These are phyloP conservation scores for Mesocentrotus franciscanus DNA, from an alignment of 53 echinoderm and acorn worm genomes.

Conservation along the genomic window DNA sequence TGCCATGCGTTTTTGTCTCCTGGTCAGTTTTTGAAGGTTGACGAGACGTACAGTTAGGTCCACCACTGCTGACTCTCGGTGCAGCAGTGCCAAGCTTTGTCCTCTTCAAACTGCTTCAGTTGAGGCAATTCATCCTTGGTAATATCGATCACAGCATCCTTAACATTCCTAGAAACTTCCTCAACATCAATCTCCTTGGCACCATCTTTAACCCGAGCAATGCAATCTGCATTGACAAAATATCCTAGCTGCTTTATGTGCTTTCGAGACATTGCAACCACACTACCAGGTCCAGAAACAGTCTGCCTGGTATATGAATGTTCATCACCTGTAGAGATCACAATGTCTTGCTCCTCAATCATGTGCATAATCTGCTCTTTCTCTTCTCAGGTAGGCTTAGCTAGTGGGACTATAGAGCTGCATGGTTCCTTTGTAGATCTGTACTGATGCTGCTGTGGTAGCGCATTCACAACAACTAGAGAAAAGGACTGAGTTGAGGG, in stretches of 20 bases:
- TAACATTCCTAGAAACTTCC: background rate
- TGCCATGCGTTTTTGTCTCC: background rate
- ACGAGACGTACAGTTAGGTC: background rate
- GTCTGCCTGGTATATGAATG: background rate
- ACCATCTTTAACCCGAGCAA: background rate
- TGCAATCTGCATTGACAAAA: background rate
- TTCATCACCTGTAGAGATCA: slow-evolving; percentile 17
- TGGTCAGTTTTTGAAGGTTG: background rate
- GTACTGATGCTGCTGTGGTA: too few species aligned
- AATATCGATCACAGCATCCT: background rate
- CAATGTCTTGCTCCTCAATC: slow-evolving; percentile 1
- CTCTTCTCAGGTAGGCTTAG: slow-evolving; percentile 16
- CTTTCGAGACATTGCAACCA: background rate
- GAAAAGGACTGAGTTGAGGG: too few species aligned
- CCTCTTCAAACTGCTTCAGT: slow-evolving; percentile 30
- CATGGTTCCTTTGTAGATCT: too few species aligned
- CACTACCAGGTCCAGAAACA: background rate
- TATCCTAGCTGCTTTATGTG: background rate
- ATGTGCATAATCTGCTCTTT: background rate
- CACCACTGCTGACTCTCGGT: background rate
- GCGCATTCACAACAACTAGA: too few species aligned
- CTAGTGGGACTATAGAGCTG: background rate
- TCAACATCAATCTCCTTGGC: slow-evolving; percentile 19
- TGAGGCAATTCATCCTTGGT: background rate
- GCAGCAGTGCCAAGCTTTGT: slow-evolving; percentile 26